Conservation (phyloP, 2,888 invertebrate species). For the Himalopsyche kuldschensis region DNA sequence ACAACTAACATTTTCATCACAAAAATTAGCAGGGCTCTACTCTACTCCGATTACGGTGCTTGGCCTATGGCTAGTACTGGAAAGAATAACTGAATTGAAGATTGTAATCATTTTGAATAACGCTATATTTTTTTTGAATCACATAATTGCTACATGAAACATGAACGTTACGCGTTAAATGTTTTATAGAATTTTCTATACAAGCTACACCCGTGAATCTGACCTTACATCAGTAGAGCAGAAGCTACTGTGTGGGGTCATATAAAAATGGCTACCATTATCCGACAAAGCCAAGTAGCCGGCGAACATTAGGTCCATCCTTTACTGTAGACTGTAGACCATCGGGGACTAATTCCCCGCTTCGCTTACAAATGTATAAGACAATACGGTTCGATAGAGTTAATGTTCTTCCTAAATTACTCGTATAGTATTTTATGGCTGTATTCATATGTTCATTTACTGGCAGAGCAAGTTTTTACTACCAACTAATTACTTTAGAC, state of each 20-base stretch:
- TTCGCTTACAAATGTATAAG: constrained; percentile 24
- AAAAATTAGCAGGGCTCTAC: no score
- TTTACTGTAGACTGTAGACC: constrained; percentile 13
- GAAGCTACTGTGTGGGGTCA: background rate
- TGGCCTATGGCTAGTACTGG: no score
- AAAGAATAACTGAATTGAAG: no score
- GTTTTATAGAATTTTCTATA: no score
- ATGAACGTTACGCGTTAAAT: no score
- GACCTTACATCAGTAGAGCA: background rate
- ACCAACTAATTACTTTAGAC: background rate
- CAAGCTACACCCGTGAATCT: background rate
- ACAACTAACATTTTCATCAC: no score
- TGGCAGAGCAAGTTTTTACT: background rate
- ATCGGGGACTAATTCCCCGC: constrained; percentile 28
- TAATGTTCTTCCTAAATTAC: constrained; percentile 15
- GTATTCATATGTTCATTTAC: background rate
- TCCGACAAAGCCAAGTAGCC: constrained; percentile 20
- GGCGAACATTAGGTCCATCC: constrained; percentile 28
- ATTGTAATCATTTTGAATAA: no score
- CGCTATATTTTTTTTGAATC: no score
- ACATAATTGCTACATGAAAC: no score
- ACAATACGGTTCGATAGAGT: constrained; percentile 27
- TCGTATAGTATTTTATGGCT: background rate
- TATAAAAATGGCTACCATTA: constrained; percentile 32
- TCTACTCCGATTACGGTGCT: no score